Conservation (phyloP, 2,888 invertebrate genomes). For the Anagyrus pseudococci region DNA sequence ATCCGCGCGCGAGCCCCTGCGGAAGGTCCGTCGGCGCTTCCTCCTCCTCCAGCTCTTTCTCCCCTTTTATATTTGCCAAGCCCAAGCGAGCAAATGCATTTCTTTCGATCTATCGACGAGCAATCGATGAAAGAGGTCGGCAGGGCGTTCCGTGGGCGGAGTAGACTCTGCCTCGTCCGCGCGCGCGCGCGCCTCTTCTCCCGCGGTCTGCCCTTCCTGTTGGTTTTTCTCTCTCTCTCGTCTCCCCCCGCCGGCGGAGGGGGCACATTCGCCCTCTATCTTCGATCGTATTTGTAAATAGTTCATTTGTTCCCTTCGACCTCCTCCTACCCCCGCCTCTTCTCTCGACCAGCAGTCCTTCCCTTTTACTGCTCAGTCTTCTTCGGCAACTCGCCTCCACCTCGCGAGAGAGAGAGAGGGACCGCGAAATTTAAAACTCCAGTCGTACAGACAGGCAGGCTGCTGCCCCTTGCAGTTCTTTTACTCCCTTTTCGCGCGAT, state of each 20-base stretch:
- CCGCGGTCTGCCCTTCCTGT: constrained; percentile 35
- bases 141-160: constrained; percentile 39
- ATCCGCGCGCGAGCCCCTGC: constrained; percentile 13
- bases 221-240: constrained; percentile 6
- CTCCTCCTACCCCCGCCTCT: not conserved
- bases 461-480: not conserved
- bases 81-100: constrained; percentile 26
- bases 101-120: constrained; percentile 37
- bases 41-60: no score
- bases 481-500: no score
- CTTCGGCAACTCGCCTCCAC: no score
- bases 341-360: no score
- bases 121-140: constrained; percentile 38
- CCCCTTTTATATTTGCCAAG: constrained; percentile 15
- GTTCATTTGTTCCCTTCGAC: constrained; percentile 33
- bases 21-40: constrained; percentile 4
- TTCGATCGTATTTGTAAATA: constrained; percentile 37
- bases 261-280: constrained; percentile 26
- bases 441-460: no score
- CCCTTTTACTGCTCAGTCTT: no score
- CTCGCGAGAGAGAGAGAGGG: no score
- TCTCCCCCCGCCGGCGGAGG: no score
- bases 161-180: constrained; percentile 7
- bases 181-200: constrained; percentile 13
- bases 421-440: no score